Conservation (phyloP, 2,888 invertebrate genomes). For the Diloba caeruleocephala region DNA sequence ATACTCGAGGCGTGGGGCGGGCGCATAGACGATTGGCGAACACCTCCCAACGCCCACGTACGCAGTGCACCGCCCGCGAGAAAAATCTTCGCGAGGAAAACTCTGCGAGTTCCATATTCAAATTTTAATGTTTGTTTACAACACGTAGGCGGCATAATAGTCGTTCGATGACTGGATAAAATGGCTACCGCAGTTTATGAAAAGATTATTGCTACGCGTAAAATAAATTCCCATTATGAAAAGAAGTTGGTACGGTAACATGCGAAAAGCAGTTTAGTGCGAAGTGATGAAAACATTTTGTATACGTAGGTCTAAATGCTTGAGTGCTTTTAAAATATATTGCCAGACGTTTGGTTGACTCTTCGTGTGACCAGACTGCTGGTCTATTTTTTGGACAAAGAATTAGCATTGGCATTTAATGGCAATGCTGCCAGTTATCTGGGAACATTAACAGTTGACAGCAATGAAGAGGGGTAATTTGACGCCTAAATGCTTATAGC, state of each 20-base stretch:
- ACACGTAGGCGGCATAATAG: slow-evolving; percentile 74
- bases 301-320: slow-evolving; percentile 1
- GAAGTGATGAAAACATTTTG: slow-evolving; percentile 6
- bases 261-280: slow-evolving; percentile 10
- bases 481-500: too few species aligned
- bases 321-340: slow-evolving; percentile 36
- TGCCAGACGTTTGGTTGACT: too few species aligned
- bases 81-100: slow-evolving; percentile 83
- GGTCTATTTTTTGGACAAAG: too few species aligned
- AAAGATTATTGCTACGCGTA: slow-evolving; percentile 54
- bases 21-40: slow-evolving; percentile 84
- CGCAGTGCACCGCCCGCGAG: slow-evolving; percentile 76
- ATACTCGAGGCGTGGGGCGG: slow-evolving; percentile 76
- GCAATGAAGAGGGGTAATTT: too few species aligned
- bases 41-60: slow-evolving; percentile 89
- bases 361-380: too few species aligned
- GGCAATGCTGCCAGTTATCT: too few species aligned
- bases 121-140: slow-evolving; percentile 73
- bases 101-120: slow-evolving; percentile 66
- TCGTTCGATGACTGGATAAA: slow-evolving; percentile 63
- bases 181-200: slow-evolving; percentile 70
- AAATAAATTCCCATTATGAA: slow-evolving; percentile 44
- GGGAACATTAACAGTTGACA: too few species aligned
- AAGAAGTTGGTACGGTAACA: slow-evolving; percentile 9
- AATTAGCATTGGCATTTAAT: too few species aligned